Evolutionary conservation across 2,888 invertebrate species (phyloP), one percentile per base, ranked within the genome.

Genomic region (Trissolcus japonicus): DNA sequence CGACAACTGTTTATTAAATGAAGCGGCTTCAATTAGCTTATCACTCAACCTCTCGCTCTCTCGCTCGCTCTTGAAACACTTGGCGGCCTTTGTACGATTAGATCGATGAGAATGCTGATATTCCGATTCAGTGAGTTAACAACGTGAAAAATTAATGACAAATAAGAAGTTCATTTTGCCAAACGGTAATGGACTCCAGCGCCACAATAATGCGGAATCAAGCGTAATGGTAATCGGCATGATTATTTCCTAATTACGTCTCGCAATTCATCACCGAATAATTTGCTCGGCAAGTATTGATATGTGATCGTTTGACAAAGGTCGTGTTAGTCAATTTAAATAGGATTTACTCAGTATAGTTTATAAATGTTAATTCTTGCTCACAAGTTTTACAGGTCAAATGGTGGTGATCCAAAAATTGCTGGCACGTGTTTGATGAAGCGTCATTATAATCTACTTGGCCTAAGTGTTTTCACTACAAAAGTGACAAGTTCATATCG

Each of bases 271-370:
- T 43, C 48, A 35, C 4, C 48, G 17, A 62, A 55, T 25, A 40
- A 3, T 46, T n/a, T 35, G 65, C 46, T 43, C 40, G 21, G 19
- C 25, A 29, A 55, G 29, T 56, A 57, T 66, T 50, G 56, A 67
- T 59, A 25, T 51, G 56, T 43, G 17, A 67, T 48, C 57, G 55
- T 57, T 50, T 57, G 56, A 50, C 56, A 57, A 57, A 59, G 40
- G 29, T 57, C 46, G 46, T 55, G 41, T 19, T 43, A 21, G 35
- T 17, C 59, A 53, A 60, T 57, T 9, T 16, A 48, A 35, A 48
- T 40, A 9, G 29, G 48, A 53, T 51, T 54, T 19, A 57, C 50
- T 29, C 41, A 4, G 50, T 16, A 43, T 60, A 53, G 60, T 54
- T 55, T 48, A 68, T 60, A 21, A 60, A 55, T 48, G 29, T 13